Evolutionary conservation across 2,113 vertebrate genomes (phyloP), one percentile per base, ranked within the genome.

Genomic region (Elephas maximus): DNA sequence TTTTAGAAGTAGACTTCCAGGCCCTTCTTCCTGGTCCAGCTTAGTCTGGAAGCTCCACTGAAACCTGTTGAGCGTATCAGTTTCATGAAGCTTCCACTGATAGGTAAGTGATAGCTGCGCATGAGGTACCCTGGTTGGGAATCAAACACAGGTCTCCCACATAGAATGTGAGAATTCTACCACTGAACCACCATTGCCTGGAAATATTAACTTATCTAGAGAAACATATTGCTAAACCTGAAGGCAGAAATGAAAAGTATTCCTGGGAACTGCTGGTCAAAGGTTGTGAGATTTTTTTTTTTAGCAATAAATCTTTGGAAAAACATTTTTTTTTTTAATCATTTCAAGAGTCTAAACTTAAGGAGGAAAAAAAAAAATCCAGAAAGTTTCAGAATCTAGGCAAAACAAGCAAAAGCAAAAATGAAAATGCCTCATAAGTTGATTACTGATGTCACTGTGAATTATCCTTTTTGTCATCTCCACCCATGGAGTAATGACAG

Each of bases 201-300:
- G 93, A 98, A 97, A 94, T 88, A 96, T 83, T 95, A 92, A 94
- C 67, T 80, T 94, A 81, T 96, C 83, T 98, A 84, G 97, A 98
- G 71, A 97, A 98, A 94, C 41, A 82, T 88, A 80, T 90, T 94
- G 62, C 94, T 96, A 95, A 98, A 90, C 95, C 91, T 87, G 94
- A 96, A 97, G 97, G 76, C 69, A 23, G 96, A 69, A 94, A 93
- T 97, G 93, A 89, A 92, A 96, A 94, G 18, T 83, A 90, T 95
- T 94, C 95, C 85, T n/a, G 73, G 45, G 92, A 87, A 93, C 88
- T 82, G 71, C 94, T 45, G 57, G 57, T 41, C 74, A 91, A 90
- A 90, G 15, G 18, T 21, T 82, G 21, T 74, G 86, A 87, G 79
- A 60, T 95, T 96, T 80, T 94, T 96, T 96, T 80, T 94, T 96